Evolutionary conservation across 1,140 invertebrate species (phyloP), one percentile per base, ranked within the genome.

Genomic region (Eulimnadia texana): DNA sequence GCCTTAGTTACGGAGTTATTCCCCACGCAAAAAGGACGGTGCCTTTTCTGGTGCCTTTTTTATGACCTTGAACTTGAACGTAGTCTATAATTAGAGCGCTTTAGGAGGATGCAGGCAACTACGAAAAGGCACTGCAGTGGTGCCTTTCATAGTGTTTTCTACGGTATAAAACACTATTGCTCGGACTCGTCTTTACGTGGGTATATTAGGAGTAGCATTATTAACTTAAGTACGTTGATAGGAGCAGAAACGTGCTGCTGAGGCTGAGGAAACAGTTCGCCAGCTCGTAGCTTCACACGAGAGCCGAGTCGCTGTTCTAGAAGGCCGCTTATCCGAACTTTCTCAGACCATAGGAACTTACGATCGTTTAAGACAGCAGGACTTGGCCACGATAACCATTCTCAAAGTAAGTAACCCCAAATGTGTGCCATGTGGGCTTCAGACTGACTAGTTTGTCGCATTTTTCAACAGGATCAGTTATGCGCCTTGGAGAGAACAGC

Each of bases 341-440:
- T 90, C 86, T 0, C 79, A 81, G 58, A 84, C 82, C 0, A 81
- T 91, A 28, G 88, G 88, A 1, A 80, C 80, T 64, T 90, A 90
- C 67, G 87, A 91, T 68, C 76, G 83, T 60, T 67, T 83, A 3
- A 72, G 85, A 47, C 79, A 85, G 57, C 79, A 82, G 65, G 88
- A 91, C 73, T 84, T 87, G 69, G 73, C 80, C 60, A 79, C 80
- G 23, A 90, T 91, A 68, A 79, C 83, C 63, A 81, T 81, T 66
- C 71, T 90, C 1, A 84, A 86, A 65, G 82, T 69, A 60, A 13
- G 19, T 27, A 27, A 24, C 2, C 16, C 3, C 24, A n/a, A 24
- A n/a, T 3, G 27, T 53, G 6, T 33, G 10, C 13, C 16, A 50
- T 22, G 16, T 16, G 1, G 16, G 22, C 20, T 54, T 13, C 2